Conservation (phyloP, 2,797 vertebrate species). For the Chaetophractus vellerosus region DNA sequence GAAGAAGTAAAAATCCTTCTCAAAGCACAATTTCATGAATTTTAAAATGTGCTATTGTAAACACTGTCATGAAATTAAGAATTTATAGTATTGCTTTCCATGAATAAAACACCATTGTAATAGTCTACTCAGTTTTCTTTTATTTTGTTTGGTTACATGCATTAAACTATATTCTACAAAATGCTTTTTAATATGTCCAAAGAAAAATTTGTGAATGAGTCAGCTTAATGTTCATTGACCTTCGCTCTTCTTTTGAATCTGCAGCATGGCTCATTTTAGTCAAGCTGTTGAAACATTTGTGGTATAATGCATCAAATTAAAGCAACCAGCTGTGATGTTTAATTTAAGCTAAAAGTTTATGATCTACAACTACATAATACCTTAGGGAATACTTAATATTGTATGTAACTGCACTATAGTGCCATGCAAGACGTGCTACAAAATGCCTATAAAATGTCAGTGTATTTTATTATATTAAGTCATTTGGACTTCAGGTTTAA, state of each 20-base stretch:
- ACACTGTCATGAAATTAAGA: conserved; percentile 52
- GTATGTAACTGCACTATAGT: conserved; percentile 80
- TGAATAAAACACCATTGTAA: conserved; percentile 68
- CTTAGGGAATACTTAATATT: conserved; percentile 86
- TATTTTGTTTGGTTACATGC: conserved; percentile 66
- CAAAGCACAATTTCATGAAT: conserved; percentile 52
- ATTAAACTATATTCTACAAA: conserved; percentile 72
- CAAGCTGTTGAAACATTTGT: conserved; percentile 91
- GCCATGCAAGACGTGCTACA: conserved; percentile 79
- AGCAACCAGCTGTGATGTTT: conserved; percentile 91
- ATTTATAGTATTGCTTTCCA: conserved; percentile 19
- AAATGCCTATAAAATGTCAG: conserved; percentile 82
- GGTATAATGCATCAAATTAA: conserved; percentile 90
- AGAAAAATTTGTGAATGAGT: conserved; percentile 85
- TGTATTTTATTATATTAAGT: conserved; percentile 75
- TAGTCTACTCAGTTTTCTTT: conserved; percentile 16
- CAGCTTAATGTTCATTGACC: conserved; percentile 83
- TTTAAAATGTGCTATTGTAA: conserved; percentile 56
- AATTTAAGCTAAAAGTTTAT: conserved; percentile 91
- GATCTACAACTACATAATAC: conserved; percentile 89
- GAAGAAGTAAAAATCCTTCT: conserved; percentile 3
- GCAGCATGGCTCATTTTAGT: conserved; percentile 88
- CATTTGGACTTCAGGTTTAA: conserved; percentile 79
- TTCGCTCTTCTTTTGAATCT: conserved; percentile 85
- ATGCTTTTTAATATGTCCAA: conserved; percentile 80